Evolutionary conservation across 2,113 vertebrate species (phyloP), one percentile per base, ranked within the genome.

Genomic region (Micromys minutus): DNA sequence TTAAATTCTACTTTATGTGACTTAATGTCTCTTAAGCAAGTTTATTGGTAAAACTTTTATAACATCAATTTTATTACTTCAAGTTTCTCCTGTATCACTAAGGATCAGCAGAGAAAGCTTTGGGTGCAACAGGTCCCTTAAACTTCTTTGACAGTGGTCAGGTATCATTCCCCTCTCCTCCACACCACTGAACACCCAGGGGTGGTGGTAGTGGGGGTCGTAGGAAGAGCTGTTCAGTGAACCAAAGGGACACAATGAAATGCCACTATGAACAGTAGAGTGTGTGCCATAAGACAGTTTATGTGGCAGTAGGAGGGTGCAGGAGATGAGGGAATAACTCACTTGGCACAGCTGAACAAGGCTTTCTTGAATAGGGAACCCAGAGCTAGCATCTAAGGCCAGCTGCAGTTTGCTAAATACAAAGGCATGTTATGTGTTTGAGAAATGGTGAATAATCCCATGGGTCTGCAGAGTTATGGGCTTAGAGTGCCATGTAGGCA

Each of bases 81-180:
- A 1, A 57, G 36, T 80, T 80, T 80, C 52, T 80, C 52, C 77
- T n/a, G 3, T 36, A 24, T 24, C 5, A 39, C 2, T 4, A n/a
- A 22, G 22, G 13, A 7, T 59, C 55, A 59, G 12, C 79, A 83
- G 52, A 59, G 55, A 83, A 11, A 59, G 22, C 12, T 83, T 39
- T 5, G 0, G 12, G 0, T 10, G 15, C 2, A 15, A 5, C 59
- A 15, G 17, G n/a, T 12, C n/a, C 31, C 81, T n/a, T 39, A 59
- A 34, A 69, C 47, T 29, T 75, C 55, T 57, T 26, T 26, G 22
- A 5, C 1, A 59, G n/a, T 67, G 36, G 3, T 59, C 21, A 63
- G 17, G 3, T 12, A 4, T 61, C 15, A 16, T 63, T 59, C 45
- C 3, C 9, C 36, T 50, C 13, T 1, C 1, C 22, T 31, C 13